phyloP scores from a whole-genome alignment of 1,140 invertebrate species.

The Saccostrea echinata region DNA sequence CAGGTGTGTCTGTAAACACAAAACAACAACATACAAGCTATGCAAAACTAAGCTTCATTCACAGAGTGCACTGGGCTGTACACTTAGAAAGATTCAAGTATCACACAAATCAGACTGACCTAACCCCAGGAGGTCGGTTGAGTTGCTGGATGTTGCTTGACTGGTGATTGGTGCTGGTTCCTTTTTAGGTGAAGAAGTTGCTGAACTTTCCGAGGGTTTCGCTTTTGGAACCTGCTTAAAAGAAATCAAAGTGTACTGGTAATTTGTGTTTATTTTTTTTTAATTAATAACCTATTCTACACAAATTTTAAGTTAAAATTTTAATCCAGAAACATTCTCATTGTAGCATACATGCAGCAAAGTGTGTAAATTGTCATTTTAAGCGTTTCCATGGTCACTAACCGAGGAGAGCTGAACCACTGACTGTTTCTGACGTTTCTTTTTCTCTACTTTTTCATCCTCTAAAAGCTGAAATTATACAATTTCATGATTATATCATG shows the following conservation, averaged over 20 bases:
- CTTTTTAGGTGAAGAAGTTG: conserved; percentile 44
- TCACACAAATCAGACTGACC: conserved; percentile 76
- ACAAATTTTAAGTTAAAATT: not conserved
- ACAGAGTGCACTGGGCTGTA: not conserved
- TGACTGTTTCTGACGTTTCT: conserved; percentile 69
- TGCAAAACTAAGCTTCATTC: not conserved
- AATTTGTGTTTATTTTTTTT: too few relatives aligned
- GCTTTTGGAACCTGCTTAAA: not conserved
- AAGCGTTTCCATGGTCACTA: not conserved
- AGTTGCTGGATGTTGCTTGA: conserved; percentile 48
- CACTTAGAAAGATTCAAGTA: not conserved
- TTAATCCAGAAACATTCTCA: not conserved
- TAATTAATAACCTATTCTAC: not conserved
- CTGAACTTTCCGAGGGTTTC: conserved; percentile 11
- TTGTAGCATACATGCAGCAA: not conserved
- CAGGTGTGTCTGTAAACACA: not conserved
- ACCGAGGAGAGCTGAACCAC: conserved; percentile 56
- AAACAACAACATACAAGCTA: conserved; percentile 23
- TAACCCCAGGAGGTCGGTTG: conserved; percentile 84
- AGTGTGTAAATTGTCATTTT: not conserved
- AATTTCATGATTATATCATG: not conserved
- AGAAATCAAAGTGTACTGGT: not conserved
- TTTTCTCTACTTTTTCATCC: conserved; percentile 76
- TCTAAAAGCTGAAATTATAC: conserved; percentile 62
- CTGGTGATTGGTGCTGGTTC: not conserved